Evolutionary conservation across 2,113 vertebrate genomes (phyloP).

Genomic region (Tauraco erythrolophus): DNA sequence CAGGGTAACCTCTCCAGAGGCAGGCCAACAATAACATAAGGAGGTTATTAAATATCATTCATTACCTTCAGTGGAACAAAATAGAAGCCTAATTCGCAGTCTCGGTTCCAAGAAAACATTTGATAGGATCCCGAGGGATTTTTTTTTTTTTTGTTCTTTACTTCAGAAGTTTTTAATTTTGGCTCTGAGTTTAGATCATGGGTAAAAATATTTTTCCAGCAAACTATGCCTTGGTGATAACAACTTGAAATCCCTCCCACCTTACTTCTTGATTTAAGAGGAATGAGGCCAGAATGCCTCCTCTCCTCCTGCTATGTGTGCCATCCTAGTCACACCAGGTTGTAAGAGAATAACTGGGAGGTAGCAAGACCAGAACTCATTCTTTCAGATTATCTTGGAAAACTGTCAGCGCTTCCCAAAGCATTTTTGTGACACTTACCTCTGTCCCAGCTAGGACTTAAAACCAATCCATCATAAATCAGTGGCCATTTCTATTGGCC

Average conservation of each 20-base stretch:
- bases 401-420: not conserved
- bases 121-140: slow-evolving; percentile 9
- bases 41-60: slow-evolving; percentile 66
- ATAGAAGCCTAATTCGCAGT: slow-evolving; percentile 28
- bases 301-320: not conserved
- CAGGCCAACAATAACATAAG: slow-evolving; percentile 56
- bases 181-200: slow-evolving; percentile 28
- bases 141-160: slow-evolving; percentile 53
- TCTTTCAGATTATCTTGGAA: not conserved
- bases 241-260: slow-evolving; percentile 1
- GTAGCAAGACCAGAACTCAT: not conserved
- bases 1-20: slow-evolving; percentile 23
- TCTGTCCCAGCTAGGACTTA: not conserved
- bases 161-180: slow-evolving; percentile 45
- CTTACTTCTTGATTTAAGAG: not conserved
- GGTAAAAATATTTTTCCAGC: slow-evolving; percentile 43
- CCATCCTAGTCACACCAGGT: not conserved
- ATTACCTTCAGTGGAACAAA: slow-evolving; percentile 51
- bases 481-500: not conserved
- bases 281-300: not conserved
- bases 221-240: slow-evolving; percentile 31
- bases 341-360: not conserved
- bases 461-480: not conserved
- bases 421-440: not conserved
- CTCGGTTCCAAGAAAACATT: slow-evolving; percentile 58